These are phyloP conservation scores for Xestia c-nigrum DNA, from an alignment of 2,888 invertebrate genomes.

Conservation along the genomic window DNA sequence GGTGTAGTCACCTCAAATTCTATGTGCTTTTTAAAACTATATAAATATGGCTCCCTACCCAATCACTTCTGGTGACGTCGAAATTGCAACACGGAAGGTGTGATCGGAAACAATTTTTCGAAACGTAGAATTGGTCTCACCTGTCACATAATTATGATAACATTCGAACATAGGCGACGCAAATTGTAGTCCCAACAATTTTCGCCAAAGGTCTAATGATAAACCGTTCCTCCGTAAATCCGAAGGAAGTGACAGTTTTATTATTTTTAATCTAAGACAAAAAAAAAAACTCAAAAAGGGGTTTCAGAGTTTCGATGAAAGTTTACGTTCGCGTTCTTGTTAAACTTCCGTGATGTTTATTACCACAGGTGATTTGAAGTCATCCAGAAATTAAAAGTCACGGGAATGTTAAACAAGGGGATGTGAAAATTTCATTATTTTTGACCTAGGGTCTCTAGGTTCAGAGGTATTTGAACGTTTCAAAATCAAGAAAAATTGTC, in stretches of 20 bases:
- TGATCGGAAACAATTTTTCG: background rate
- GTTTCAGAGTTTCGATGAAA: background rate
- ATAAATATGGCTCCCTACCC: slow-evolving; percentile 17
- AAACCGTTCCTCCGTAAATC: background rate
- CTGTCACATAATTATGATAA: background rate
- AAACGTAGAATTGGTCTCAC: background rate
- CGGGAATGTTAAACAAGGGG: background rate
- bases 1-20: slow-evolving; percentile 28
- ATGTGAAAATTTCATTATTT: background rate
- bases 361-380: background rate
- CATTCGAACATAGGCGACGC: background rate
- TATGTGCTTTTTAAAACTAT: slow-evolving; percentile 34
- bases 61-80: background rate
- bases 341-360: background rate
- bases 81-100: background rate
- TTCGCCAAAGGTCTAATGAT: background rate
- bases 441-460: background rate
- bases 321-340: no score
- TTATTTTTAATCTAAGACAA: background rate
- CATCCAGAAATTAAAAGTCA: background rate
- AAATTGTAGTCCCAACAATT: background rate
- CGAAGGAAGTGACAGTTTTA: background rate
- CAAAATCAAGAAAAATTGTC: no score
- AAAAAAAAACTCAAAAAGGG: background rate
- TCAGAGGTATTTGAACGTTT: background rate